These are phyloP conservation scores for Paramisgurnus dabryanus DNA, from an alignment of 2,113 vertebrate genomes.

Conservation along the genomic window DNA sequence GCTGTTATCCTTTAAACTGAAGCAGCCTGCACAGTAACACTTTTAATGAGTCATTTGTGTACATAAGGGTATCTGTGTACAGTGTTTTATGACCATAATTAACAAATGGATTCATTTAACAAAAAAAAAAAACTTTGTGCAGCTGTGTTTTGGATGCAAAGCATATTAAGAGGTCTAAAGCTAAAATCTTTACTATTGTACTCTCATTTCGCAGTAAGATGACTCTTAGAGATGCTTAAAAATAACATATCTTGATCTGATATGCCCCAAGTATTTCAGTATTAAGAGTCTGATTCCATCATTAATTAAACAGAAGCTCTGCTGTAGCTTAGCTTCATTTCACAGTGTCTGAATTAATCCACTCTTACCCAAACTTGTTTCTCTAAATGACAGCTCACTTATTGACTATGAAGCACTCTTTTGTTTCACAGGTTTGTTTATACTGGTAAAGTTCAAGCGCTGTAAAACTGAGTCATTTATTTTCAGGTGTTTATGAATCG, in stretches of 20 bases:
- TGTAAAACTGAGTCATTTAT: neutral
- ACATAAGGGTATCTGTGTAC: neutral
- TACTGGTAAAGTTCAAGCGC: neutral
- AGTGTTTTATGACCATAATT: neutral
- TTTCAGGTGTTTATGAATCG: neutral
- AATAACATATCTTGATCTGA: conserved; percentile 70
- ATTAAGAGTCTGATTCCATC: conserved; percentile 69
- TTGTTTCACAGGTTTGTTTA: conserved; percentile 2
- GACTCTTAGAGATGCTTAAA: conserved; percentile 51
- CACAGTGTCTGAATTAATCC: conserved; percentile 54
- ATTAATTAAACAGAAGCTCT: conserved; percentile 73
- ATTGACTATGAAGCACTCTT: neutral
- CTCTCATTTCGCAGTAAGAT: neutral
- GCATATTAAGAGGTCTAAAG: conserved; percentile 2
- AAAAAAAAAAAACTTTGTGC: neutral
- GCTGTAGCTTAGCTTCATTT: conserved; percentile 68
- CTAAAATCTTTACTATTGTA: too few species aligned
- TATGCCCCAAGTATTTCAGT: conserved; percentile 67
- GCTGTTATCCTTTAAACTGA: conserved; percentile 46
- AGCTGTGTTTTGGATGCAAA: neutral
- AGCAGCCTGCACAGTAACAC: neutral
- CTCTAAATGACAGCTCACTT: neutral
- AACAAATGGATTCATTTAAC: neutral
- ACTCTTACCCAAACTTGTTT: conserved; percentile 62
- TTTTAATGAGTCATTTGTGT: neutral